A percentile compares a stretch with the other conserved stretches of the same genome.
phyloP scores from a whole-genome alignment of 1,140 invertebrate genomes.

The Zeugodacus cucurbitae region DNA sequence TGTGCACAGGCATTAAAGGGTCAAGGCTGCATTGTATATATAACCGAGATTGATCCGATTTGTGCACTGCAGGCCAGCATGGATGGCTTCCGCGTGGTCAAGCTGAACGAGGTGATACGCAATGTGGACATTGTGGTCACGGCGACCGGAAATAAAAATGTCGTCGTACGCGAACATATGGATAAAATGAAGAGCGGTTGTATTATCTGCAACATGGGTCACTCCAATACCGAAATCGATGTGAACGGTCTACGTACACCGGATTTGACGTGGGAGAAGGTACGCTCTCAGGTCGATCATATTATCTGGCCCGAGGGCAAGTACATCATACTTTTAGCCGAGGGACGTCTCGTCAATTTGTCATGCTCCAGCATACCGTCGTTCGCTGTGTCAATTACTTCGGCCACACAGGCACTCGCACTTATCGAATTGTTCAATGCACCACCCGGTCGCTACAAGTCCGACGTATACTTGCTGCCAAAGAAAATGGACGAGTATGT shows the following conservation, averaged over 20 bases:
- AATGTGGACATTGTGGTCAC: constrained; percentile 95
- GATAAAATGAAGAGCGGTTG: constrained; percentile 97
- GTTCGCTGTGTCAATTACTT: constrained; percentile 96
- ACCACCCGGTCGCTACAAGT: constrained; percentile 92
- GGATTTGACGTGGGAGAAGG: constrained; percentile 96
- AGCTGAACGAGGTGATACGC: constrained; percentile 83
- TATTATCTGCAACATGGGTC: constrained; percentile 98
- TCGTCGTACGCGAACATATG: constrained; percentile 94
- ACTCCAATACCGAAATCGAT: constrained; percentile 98
- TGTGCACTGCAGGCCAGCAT: constrained; percentile 98
- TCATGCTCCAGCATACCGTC: constrained; percentile 97
- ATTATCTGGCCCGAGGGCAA: constrained; percentile 96
- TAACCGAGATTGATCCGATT: constrained; percentile 98
- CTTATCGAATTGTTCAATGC: constrained; percentile 97
- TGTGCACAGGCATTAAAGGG: constrained; percentile 96
- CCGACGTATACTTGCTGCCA: constrained; percentile 95
- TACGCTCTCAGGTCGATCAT: constrained; percentile 96
- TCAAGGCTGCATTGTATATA: constrained; percentile 92
- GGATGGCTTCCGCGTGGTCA: constrained; percentile 97
- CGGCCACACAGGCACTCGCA: constrained; percentile 93
- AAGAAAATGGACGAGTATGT: constrained; percentile 99
- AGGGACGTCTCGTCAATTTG: constrained; percentile 94
- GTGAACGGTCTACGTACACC: constrained; percentile 93
- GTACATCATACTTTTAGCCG: constrained; percentile 90
- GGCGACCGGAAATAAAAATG: constrained; percentile 96